Conservation (phyloP, 2,888 invertebrate genomes). For the Cataglyphis rosenhaueri region DNA sequence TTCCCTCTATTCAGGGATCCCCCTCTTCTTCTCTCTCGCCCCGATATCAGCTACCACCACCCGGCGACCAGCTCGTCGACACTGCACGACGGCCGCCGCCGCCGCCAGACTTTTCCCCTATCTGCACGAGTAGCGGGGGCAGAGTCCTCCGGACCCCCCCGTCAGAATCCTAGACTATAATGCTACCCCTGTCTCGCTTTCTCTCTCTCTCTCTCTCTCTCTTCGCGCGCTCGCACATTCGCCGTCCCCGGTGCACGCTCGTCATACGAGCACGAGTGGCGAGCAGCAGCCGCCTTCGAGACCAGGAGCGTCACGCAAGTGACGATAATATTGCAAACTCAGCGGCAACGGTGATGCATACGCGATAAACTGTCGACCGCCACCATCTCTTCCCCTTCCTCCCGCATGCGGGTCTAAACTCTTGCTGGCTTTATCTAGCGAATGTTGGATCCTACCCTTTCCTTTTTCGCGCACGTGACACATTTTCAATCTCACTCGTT, state of each 20-base stretch:
- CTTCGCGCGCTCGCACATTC: neutral
- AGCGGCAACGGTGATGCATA: conserved; percentile 71
- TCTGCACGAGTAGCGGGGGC: conserved; percentile 28
- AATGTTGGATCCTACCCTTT: neutral
- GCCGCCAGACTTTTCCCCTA: conserved; percentile 59
- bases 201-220: neutral
- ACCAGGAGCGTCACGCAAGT: conserved; percentile 78
- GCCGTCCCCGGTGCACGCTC: conserved; percentile 36
- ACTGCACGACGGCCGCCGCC: conserved; percentile 47
- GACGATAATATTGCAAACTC: conserved; percentile 78
- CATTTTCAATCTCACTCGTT: conserved; percentile 2
- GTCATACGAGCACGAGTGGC: conserved; percentile 42
- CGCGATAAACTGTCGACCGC: conserved; percentile 73
- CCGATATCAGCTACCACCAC: conserved; percentile 62
- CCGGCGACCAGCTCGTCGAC: conserved; percentile 63
- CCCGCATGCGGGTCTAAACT: neutral
- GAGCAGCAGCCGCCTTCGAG: conserved; percentile 67
- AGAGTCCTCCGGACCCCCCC: conserved; percentile 3
- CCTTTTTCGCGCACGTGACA: conserved; percentile 1
- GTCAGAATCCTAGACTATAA: conserved; percentile 18
- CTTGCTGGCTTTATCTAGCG: neutral
- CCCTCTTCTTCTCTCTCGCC: conserved; percentile 63
- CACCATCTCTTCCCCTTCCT: conserved; percentile 11
- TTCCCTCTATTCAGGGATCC: conserved; percentile 62
- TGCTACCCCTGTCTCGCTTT: conserved; percentile 54